Evolutionary conservation across 2,888 invertebrate genomes (phyloP), one percentile per base, ranked within the genome.

Genomic region (Acronicta aceris): DNA sequence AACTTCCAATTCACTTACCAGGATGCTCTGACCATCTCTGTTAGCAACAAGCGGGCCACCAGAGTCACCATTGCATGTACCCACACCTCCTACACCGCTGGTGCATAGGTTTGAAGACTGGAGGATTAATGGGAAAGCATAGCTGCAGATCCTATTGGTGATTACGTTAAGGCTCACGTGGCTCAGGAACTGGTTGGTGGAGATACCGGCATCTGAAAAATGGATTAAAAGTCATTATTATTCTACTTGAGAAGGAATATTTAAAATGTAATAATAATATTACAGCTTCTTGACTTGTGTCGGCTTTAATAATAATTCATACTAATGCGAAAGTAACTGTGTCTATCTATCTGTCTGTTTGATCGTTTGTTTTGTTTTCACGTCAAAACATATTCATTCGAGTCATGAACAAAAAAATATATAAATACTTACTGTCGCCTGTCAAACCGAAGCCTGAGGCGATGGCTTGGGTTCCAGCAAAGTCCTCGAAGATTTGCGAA

Each of bases 31-130:
- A 36, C 72, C 72, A 49, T 81, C 63, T 4, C 79, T 73, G 12
- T 7, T 52, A 0, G 78, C 57, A 12, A 78, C 74, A 5, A 89
- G 81, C 2, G 89, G 89, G 12, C 89, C 89, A 17, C 89, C 89
- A 16, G 89, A 89, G 65, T 89, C 89, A 6, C 89, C 89, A 0
- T 43, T 41, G 75, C 89, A 89, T 16, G 82, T 74, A 36, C 88
- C 76, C 6, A 62, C 55, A 12, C 79, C 81, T 3, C 82, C 82
- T 5, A 59, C 17, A 3, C 87, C 85, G 61, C 86, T 88, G 27
- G 85, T 87, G 68, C 89, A 89, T 42, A 89, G 73, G 67, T 88
- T 87, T 10, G 76, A 67, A 0, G 65, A 21, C 9, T 78, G 80
- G 0, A 89, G 2, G 9, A 74, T 48, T 0, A 80, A 13, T 2